These are phyloP conservation scores for Hephaestus fuliginosus DNA, from an alignment of 2,797 vertebrate species.

Conservation along the genomic window DNA sequence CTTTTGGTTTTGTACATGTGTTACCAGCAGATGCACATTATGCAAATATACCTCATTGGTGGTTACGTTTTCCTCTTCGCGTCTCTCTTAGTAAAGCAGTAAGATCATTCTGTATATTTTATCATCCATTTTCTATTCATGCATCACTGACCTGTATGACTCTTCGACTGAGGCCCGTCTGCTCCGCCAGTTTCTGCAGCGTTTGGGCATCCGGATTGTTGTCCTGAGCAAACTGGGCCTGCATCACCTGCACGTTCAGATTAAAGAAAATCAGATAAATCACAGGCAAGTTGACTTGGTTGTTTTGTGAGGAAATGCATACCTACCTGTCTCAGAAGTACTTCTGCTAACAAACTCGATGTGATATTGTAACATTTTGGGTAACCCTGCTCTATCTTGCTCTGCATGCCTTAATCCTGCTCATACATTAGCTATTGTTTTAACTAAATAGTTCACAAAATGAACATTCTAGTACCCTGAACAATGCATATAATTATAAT, in stretches of 20 bases:
- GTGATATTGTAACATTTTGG: neutral
- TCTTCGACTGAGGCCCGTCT: constrained; percentile 95
- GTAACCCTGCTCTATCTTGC: neutral
- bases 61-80: neutral
- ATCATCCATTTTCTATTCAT: neutral
- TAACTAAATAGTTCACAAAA: neutral
- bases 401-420: neutral
- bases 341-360: neutral
- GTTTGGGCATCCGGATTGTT: constrained; percentile 96
- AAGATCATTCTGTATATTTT: neutral
- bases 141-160: constrained; percentile 93
- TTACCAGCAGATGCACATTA: neutral
- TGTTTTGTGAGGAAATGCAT: neutral
- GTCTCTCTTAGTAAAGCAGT: neutral
- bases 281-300: constrained; percentile 5
- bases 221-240: constrained; percentile 96
- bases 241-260: constrained; percentile 90
- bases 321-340: neutral
- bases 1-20: neutral
- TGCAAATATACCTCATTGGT: neutral
- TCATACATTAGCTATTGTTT: neutral
- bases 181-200: constrained; percentile 94
- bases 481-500: neutral
- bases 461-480: neutral
- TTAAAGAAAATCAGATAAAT: neutral